These are phyloP conservation scores for Aplidium turbinatum DNA, from an alignment of 23 tunicate species.

Conservation along the genomic window DNA sequence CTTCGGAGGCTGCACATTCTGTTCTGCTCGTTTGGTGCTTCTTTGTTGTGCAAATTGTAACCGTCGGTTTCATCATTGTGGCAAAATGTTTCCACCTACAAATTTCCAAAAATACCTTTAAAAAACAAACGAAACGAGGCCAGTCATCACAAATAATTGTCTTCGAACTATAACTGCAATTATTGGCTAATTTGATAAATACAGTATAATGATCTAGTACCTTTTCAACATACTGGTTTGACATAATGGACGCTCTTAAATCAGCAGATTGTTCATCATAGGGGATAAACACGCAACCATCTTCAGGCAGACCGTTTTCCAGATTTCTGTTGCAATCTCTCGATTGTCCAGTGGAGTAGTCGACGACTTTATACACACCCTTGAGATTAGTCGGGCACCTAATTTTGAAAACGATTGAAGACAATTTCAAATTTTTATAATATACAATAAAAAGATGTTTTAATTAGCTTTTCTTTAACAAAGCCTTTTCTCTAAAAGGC, in stretches of 20 bases:
- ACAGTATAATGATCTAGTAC: conserved; percentile 17
- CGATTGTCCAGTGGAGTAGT: conserved; percentile 46
- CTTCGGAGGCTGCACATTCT: conserved; percentile 63
- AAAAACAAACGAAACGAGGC: conserved; percentile 1
- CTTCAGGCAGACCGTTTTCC: conserved; percentile 59
- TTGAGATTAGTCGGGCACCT: conserved; percentile 53
- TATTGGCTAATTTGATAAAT: too few relatives aligned
- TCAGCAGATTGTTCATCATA: conserved; percentile 34
- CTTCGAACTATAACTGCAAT: too few relatives aligned
- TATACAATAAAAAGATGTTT: too few relatives aligned
- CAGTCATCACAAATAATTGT: too few relatives aligned
- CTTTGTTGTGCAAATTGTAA: conserved; percentile 45
- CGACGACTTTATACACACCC: conserved; percentile 43
- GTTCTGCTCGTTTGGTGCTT: conserved; percentile 85
- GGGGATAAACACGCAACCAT: conserved; percentile 67
- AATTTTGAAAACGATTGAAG: too few relatives aligned
- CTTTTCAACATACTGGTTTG: conserved; percentile 45
- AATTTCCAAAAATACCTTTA: neutral
- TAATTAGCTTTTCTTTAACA: neutral
- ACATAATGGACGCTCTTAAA: conserved; percentile 57
- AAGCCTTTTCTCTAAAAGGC: too few relatives aligned
- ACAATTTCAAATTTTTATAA: too few relatives aligned
- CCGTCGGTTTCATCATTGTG: conserved; percentile 54
- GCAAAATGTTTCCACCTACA: conserved; percentile 57
- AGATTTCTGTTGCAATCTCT: conserved; percentile 50